These are phyloP conservation scores for Dicerorhinus sumatrensis DNA, from an alignment of 2,113 vertebrate genomes.

Conservation along the genomic window DNA sequence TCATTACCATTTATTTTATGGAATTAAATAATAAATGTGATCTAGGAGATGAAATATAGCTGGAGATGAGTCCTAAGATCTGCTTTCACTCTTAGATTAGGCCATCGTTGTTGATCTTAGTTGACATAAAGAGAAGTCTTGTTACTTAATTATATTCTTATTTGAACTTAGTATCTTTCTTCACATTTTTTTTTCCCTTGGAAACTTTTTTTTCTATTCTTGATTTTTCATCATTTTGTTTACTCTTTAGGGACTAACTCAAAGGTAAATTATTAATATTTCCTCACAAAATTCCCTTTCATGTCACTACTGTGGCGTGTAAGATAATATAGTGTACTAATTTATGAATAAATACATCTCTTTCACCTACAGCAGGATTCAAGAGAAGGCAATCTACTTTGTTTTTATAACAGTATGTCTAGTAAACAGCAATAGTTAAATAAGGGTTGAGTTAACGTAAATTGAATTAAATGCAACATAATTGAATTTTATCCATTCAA, in stretches of 20 bases:
- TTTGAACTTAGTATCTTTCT: not conserved
- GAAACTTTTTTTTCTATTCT: not conserved
- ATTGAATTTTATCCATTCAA: not conserved
- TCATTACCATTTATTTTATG: not conserved
- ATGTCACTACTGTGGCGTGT: not conserved
- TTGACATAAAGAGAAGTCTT: not conserved
- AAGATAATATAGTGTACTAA: not conserved
- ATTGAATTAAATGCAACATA: not conserved
- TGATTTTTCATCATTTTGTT: not conserved
- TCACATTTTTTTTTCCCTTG: not conserved
- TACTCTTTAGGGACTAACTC: not conserved
- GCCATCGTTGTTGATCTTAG: not conserved
- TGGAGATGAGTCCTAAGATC: not conserved
- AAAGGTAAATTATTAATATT: not conserved
- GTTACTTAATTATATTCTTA: not conserved
- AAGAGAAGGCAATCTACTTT: not conserved
- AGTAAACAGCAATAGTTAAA: not conserved
- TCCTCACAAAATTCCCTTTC: not conserved
- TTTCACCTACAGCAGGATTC: not conserved
- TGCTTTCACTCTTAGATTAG: not conserved
- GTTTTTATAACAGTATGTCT: not conserved
- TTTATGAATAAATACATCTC: not conserved
- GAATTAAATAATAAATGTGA: not conserved
- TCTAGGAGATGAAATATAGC: not conserved
- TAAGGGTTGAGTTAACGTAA: not conserved